Conservation (phyloP, 2,888 invertebrate species). For the Oxytorus armatus region DNA sequence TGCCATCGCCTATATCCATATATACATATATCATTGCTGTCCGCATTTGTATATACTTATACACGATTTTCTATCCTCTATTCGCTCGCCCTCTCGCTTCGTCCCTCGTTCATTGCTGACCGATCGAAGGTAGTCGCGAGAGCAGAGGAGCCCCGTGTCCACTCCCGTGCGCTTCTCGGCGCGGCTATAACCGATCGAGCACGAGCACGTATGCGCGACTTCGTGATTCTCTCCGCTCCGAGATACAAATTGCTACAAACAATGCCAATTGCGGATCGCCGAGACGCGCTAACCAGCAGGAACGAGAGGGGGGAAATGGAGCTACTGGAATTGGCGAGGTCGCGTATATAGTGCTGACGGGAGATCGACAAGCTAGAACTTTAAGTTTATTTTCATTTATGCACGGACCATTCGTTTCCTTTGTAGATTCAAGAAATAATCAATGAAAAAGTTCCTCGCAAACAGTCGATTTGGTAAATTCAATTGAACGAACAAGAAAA, state of each 20-base stretch:
- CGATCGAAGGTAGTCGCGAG: conserved; percentile 59
- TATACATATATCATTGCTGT: conserved; percentile 6
- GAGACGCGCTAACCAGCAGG: conserved; percentile 48
- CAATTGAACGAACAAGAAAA: no score
- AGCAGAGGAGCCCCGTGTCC: conserved; percentile 38
- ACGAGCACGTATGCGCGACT: conserved; percentile 67
- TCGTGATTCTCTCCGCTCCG: conserved; percentile 71
- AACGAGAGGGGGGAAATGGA: conserved; percentile 38
- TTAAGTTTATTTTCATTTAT: conserved; percentile 38
- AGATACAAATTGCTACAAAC: conserved; percentile 75
- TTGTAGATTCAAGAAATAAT: neutral
- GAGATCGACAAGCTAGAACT: conserved; percentile 24
- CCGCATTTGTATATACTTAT: conserved; percentile 33
- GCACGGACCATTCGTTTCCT: neutral
- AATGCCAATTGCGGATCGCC: conserved; percentile 72
- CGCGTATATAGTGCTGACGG: conserved; percentile 28
- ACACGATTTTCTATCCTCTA: conserved; percentile 32
- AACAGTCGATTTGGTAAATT: neutral
- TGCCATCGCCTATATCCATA: neutral
- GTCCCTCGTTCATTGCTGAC: conserved; percentile 60
- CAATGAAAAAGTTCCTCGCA: neutral
- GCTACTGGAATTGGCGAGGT: conserved; percentile 46
- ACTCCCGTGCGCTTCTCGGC: conserved; percentile 52
- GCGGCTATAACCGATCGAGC: conserved; percentile 63
- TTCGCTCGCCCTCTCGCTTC: conserved; percentile 61